Base-by-base conservation (phyloP, 2,113 vertebrate species). In the Corydoras sp. region DNA sequence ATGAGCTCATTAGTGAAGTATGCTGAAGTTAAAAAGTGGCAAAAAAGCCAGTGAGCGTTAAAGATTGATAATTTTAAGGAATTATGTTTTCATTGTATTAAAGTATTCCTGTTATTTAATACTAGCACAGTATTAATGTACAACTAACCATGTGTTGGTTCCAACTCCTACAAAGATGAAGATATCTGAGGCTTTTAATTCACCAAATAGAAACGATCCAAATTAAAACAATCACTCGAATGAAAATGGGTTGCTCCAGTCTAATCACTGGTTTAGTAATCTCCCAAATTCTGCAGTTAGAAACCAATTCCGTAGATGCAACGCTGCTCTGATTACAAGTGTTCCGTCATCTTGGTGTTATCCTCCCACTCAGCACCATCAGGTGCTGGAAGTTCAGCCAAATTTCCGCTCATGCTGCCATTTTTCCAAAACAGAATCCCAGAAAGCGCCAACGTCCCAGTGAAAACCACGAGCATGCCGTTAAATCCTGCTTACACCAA, bases 321-420 rank as follows among this genome's bases (percentile, higher is more conserved):
- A 66, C 29, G 31, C 35, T 60, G 14, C 77, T 83, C 79, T 82
- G 82, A 85, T 86, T 85, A 85, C 76, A 81, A 10, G 8, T 86
- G 83, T 85, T 86, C 18, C 18, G 84, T 87, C 82, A 71, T 71
- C 48, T 12, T 29, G 53, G 35, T 51, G 48, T 30, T 59, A 32
- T 73, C 67, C 31, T 53, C 72, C 65, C 43, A 49, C 48, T 18
- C 58, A 3, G 66, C 50, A 50, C 70, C 58, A 54, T 31, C 59
- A 18, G 68, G 68, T 9, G 30, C 54, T 72, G 69, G 69, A 35
- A 58, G 58, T 58, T 50, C 67, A 49, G 53, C 51, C 60, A 58
- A 77, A 70, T 77, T 77, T 77, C 76, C 76, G 65, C 58, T 77
- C 62, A 56, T 49, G 31, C 70, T 74, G 78, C 73, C 75, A 72